Percentiles rank a stretch among this genome's conserved stretches.
phyloP scores from a whole-genome alignment of 1,140 invertebrate genomes.

The Drosophila mayri region DNA sequence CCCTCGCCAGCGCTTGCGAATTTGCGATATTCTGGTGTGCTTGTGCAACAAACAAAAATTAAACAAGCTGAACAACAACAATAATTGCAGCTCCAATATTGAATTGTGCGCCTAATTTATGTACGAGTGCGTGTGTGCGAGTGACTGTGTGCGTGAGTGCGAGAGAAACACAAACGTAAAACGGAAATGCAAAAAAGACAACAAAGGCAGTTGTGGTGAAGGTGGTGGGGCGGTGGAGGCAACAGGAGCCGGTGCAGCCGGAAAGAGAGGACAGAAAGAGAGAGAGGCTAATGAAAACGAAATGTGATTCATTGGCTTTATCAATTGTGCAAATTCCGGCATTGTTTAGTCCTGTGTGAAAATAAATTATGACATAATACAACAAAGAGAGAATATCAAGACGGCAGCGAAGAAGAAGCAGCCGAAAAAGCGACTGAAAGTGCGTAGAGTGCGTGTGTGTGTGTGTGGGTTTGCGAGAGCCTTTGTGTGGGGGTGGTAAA shows the following conservation, averaged over 20 bases:
- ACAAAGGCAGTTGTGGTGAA: conserved; percentile 61
- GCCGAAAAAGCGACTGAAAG: conserved; percentile 38
- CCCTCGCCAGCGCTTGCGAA: conserved; percentile 14
- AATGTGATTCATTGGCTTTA: conserved; percentile 70
- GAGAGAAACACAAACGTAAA: conserved; percentile 71
- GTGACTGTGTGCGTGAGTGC: conserved; percentile 38
- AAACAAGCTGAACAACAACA: conserved; percentile 47
- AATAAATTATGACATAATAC: conserved; percentile 80
- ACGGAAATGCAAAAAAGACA: conserved; percentile 78
- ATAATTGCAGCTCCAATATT: conserved; percentile 49
- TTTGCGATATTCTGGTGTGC: conserved; percentile 19
- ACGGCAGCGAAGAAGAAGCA: conserved; percentile 9
- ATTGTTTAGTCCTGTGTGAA: conserved; percentile 72
- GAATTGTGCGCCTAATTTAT: conserved; percentile 54
- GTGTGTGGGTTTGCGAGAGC: conserved; percentile 10
- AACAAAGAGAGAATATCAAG: conserved; percentile 39
- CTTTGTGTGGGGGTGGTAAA: conserved; percentile 35
- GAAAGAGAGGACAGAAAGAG: conserved; percentile 21
- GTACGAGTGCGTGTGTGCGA: conserved; percentile 22
- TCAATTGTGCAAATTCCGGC: conserved; percentile 65
- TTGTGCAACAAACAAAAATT: conserved; percentile 67
- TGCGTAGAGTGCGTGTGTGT: conserved; percentile 46
- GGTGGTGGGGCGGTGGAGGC: conserved; percentile 41
- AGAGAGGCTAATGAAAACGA: conserved; percentile 59
- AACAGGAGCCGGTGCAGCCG: conserved; percentile 73